A percentile compares a stretch with the other conserved stretches of the same genome.
These are phyloP conservation scores for Augiades crinisus DNA, from an alignment of 2,888 invertebrate genomes.

Conservation along the genomic window DNA sequence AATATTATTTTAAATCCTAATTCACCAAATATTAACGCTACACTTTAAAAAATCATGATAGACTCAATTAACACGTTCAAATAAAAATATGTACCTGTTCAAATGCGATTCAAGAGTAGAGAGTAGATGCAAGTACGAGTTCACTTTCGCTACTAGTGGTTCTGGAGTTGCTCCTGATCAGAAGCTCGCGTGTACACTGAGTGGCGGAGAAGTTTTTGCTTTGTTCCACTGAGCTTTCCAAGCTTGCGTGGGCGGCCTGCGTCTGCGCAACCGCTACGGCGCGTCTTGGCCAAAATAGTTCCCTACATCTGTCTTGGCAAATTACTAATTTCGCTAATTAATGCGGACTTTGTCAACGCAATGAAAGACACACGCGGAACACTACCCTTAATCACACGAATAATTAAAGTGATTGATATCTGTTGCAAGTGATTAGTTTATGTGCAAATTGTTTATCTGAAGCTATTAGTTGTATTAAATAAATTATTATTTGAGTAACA, in stretches of 20 bases:
- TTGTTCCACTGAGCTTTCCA: constrained; percentile 61
- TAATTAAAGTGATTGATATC: constrained; percentile 7
- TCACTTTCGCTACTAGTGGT: constrained; percentile 9
- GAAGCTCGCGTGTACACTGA: constrained; percentile 70
- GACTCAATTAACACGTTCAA: too few species aligned
- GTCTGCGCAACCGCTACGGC: constrained; percentile 45
- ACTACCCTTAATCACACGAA: constrained; percentile 2
- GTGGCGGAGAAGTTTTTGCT: constrained; percentile 41
- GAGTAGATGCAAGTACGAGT: constrained; percentile 14
- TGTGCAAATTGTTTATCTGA: not conserved
- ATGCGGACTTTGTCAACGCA: constrained; percentile 41
- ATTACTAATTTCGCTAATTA: constrained; percentile 55
- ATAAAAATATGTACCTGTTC: constrained; percentile 8
- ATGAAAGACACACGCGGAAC: constrained; percentile 23
- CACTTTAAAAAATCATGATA: not conserved
- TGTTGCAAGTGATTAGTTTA: constrained; percentile 1
- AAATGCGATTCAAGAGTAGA: not conserved
- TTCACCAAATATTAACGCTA: not conserved
- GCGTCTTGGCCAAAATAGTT: constrained; percentile 53
- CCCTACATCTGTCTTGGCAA: constrained; percentile 66
- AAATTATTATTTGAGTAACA: too few species aligned
- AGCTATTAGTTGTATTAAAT: too few species aligned
- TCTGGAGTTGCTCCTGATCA: constrained; percentile 52
- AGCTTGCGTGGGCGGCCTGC: constrained; percentile 66
- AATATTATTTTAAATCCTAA: not conserved